A percentile compares a stretch with the other conserved stretches of the same genome.
Evolutionary conservation across 2,113 vertebrate genomes (phyloP).

Genomic region (rat (Rattus norvegicus)): GRCr8 NC_086025.1:28572001-28572500

Average conservation of each 20-base stretch:
- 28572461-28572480: neutral
- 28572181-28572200: neutral
- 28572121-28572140: neutral
- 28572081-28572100: too few relatives aligned
- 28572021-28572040: neutral
- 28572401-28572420: neutral
- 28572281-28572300: neutral
- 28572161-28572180: neutral
- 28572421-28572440: neutral
- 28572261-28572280: neutral
- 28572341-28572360: neutral
- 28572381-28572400: neutral
- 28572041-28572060: neutral
- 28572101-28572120: neutral
- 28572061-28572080: neutral
- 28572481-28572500: neutral
- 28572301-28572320: neutral
- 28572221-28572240: neutral
- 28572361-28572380: constrained; percentile 44
- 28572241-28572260: neutral
- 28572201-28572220: neutral
- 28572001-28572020: neutral
- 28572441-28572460: neutral
- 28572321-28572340: neutral
- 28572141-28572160: constrained; percentile 1